Base-by-base conservation (phyloP, 2,113 vertebrate species). In the Pollimyrus isidori region DNA sequence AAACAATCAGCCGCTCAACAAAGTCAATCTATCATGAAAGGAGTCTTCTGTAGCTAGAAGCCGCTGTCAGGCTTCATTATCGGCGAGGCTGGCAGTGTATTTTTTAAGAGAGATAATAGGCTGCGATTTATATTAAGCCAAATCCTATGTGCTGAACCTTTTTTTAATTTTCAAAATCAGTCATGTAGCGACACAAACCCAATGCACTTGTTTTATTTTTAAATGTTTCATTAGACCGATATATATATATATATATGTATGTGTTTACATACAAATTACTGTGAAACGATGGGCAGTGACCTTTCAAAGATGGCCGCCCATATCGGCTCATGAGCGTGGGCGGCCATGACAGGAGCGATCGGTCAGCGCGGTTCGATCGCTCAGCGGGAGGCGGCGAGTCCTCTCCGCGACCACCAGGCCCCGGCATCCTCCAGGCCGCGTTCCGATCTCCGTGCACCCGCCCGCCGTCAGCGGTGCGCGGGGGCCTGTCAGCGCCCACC, bases 381-480 rank as follows among this genome's bases (percentile, higher is more conserved):
- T 88, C 48, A 35, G 48, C 30, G 13, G 62, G 87, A 50, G 69
- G 58, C 30, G 4, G 85, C 45, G 11, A 21, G 69, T 48, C 65
- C 52, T 88, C 42, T 52, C 85, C 49, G 30, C 50, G n/a, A 87
- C 50, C 50, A 19, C 58, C 30, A 45, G 87, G 56, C 58, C 87
- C 53, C 17, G 39, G 11, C 39, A 23, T 52, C 19, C 35, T 9
- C 19, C 26, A n/a, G n/a, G 39, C 87, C 58, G 49, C 0, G 35
- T 30, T 69, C 42, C 46, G 17, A 23, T 56, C 50, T 11, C 10
- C 7, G 35, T 4, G 42, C 88, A 93, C 90, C 91, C 90, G 45
- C 92, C 92, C 92, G 94, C 93, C 88, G 92, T 92, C 93, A 92
- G 91, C 94, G 90, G 92, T 91, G 92, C 76, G 90, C 83, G 91